Base-by-base conservation (phyloP, 1,140 invertebrate genomes). In the Nasonia giraulti region DNA sequence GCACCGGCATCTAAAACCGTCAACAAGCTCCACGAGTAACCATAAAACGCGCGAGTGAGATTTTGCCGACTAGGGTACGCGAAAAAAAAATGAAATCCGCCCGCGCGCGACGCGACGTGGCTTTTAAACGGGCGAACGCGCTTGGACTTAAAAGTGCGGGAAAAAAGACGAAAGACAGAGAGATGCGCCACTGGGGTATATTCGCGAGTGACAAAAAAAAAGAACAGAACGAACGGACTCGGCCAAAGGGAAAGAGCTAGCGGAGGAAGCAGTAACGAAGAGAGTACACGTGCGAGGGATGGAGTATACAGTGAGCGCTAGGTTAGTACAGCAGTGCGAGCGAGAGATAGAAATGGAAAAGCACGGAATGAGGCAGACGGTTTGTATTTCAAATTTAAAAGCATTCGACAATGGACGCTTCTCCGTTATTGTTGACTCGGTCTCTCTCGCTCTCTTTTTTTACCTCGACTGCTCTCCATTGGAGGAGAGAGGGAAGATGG, bases 341-440 rank as follows among this genome's bases (percentile, higher is more conserved):
- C 31, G 27, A 17, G 68, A 71, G 68, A 33, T 71, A 50, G 23
- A 82, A 62, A 82, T 27, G 44, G 44, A 47, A 33, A 82, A 73
- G 73, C 33, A 20, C 44, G 31, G 87, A 75, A 88, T 84, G 89
- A 89, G 88, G 89, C 87, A 91, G 91, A 92, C 88, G 89, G 89
- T 92, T 92, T 93, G 90, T 92, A 91, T 93, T 92, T 91, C 89
- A 91, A 92, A 93, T 92, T 93, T 92, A 92, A 92, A 93, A 93
- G 91, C 92, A 92, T 92, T 92, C 89, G 90, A 91, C 92, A 93
- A 93, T 92, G 88, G 90, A 88, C 87, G 89, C 88, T 91, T 90
- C 89, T 89, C 14, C 82, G 87, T 62, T 91, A 92, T 91, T 92
- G 91, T 92, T 91, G 91, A 91, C 90, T 92, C 88, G 85, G 55